A percentile compares a stretch with the other conserved stretches of the same genome.
These are phyloP conservation scores for Microcebus ravelobensis DNA, from an alignment of 2,113 vertebrate species.

Conservation along the genomic window DNA sequence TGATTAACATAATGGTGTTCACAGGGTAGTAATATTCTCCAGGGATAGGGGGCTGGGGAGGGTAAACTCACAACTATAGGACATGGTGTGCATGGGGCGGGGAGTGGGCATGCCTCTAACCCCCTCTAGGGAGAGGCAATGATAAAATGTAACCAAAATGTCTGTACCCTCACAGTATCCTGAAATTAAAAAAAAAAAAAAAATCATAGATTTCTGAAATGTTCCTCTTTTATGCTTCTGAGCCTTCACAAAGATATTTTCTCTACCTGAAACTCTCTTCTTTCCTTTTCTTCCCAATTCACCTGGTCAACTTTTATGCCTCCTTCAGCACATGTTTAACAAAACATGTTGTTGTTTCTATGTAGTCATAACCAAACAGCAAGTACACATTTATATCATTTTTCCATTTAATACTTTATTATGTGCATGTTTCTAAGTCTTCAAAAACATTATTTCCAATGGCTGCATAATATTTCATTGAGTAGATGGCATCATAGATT, in stretches of 20 bases:
- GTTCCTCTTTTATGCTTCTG: neutral
- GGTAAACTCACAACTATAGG: too few species aligned
- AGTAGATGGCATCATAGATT: neutral
- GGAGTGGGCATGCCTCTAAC: too few species aligned
- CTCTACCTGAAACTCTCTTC: neutral
- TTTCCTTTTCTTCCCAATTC: neutral
- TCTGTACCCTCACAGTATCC: too few species aligned
- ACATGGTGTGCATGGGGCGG: too few species aligned
- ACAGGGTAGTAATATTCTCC: too few species aligned
- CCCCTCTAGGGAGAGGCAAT: too few species aligned
- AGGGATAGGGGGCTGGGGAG: too few species aligned
- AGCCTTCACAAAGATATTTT: neutral
- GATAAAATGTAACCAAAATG: too few species aligned
- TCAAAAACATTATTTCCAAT: constrained; percentile 41
- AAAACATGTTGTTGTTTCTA: neutral
- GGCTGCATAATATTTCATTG: neutral
- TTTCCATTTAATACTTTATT: neutral
- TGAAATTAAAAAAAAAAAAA: neutral
- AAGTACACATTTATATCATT: neutral
- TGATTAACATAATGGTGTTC: too few species aligned
- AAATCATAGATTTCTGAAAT: neutral
- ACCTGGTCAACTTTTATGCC: neutral
- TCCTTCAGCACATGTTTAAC: neutral
- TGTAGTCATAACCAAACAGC: neutral
- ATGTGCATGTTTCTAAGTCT: neutral